Evolutionary conservation across 1,140 invertebrate species (phyloP).

Genomic region (Anoplophora glabripennis): DNA sequence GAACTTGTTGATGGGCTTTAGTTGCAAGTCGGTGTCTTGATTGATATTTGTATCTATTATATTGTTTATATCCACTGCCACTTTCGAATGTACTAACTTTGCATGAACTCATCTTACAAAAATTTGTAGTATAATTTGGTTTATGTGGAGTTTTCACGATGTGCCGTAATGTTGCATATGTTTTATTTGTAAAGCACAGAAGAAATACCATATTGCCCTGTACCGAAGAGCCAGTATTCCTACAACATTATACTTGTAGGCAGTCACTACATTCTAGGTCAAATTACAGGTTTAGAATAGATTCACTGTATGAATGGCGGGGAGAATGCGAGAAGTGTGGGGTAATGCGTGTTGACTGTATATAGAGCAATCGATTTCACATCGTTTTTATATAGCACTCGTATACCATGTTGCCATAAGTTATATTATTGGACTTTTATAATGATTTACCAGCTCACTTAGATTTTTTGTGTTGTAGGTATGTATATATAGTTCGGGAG

Average conservation of each 20-base stretch:
- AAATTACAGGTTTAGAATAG: slow-evolving; percentile 44
- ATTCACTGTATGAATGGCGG: slow-evolving; percentile 21
- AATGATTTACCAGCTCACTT: slow-evolving; percentile 27
- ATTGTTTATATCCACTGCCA: slow-evolving; percentile 21
- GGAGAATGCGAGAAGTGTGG: slow-evolving; percentile 20
- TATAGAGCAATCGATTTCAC: slow-evolving; percentile 27
- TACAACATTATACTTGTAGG: slow-evolving; percentile 37
- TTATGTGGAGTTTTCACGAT: slow-evolving; percentile 11
- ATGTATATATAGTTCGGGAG: slow-evolving; percentile 26
- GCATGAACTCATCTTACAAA: background rate
- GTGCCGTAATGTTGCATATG: slow-evolving; percentile 26
- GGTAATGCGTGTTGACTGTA: slow-evolving; percentile 15
- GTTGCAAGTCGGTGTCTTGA: slow-evolving; percentile 9
- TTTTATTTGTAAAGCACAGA: slow-evolving; percentile 13
- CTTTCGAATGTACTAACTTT: slow-evolving; percentile 2
- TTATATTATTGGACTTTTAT: slow-evolving; percentile 16
- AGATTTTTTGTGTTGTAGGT: slow-evolving; percentile 33
- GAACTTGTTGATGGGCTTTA: slow-evolving; percentile 8
- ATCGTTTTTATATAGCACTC: slow-evolving; percentile 39
- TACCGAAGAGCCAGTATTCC: slow-evolving; percentile 45
- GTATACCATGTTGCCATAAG: slow-evolving; percentile 33
- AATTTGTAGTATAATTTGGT: background rate
- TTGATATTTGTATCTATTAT: background rate
- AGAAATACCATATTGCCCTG: slow-evolving; percentile 20
- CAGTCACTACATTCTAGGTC: slow-evolving; percentile 46